Conservation (phyloP, 2,888 invertebrate species). For the Latrodectus elegans region DNA sequence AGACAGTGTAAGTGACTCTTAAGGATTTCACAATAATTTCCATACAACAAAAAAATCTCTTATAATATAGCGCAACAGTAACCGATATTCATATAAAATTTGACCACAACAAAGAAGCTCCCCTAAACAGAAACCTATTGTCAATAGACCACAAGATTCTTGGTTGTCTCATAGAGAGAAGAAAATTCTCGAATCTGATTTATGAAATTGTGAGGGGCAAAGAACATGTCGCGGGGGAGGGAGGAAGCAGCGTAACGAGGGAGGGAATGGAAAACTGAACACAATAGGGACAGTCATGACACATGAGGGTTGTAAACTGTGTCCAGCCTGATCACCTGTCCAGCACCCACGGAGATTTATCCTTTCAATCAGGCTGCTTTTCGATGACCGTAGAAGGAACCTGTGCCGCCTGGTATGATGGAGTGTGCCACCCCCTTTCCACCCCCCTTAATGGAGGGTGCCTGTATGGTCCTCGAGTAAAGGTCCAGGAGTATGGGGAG, state of each 20-base stretch:
- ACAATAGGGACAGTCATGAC: conserved; percentile 47
- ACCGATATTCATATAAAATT: no score
- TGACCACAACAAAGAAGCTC: no score
- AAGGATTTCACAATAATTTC: no score
- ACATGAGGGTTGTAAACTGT: conserved; percentile 60
- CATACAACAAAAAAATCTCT: background rate
- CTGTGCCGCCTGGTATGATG: conserved; percentile 33
- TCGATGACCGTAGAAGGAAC: conserved; percentile 41
- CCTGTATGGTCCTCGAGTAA: conserved; percentile 3
- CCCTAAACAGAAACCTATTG: no score
- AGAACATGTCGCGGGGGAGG: conserved; percentile 16
- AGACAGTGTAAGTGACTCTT: no score
- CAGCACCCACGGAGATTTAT: conserved; percentile 53
- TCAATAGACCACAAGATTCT: background rate
- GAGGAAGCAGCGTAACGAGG: background rate
- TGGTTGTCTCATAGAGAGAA: background rate
- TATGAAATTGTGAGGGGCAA: conserved; percentile 29
- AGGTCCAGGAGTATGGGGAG: conserved; percentile 23
- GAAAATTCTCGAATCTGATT: conserved; percentile 43
- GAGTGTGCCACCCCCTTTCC: background rate
- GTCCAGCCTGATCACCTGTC: conserved; percentile 64
- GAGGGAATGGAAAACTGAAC: background rate
- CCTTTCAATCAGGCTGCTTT: conserved; percentile 56
- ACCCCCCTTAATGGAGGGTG: conserved; percentile 15
- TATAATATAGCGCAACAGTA: background rate